Base-by-base conservation (phyloP, 2,888 invertebrate species). In the Nasonia oneida region DNA sequence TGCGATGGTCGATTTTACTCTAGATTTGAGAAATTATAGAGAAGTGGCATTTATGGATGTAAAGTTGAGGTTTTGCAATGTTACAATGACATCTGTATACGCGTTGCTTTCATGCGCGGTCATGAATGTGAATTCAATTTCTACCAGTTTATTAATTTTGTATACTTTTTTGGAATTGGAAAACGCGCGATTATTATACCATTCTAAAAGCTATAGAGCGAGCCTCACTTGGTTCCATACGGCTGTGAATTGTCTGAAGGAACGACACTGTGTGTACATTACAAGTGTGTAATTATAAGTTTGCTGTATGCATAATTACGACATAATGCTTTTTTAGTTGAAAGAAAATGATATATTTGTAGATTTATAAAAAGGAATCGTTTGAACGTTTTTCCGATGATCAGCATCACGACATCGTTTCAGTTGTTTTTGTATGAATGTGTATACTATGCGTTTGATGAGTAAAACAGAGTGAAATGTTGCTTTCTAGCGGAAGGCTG, bases 221-320 rank as follows among this genome's bases (percentile, higher is more conserved):
- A 88, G 90, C 90, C 90, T 87, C 81, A 86, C 88, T 87, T 87
- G 90, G 91, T 91, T 91, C 92, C 91, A 91, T 91, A 91, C 91
- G 93, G 93, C 93, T 93, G 93, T 93, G 93, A 93, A 92, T 91
- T 91, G 91, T 89, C 89, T 88, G 90, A 90, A 89, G 86, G 88
- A 91, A 90, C 89, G 86, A 88, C 90, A 90, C 87, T 92, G 91
- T 92, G 91, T 92, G 91, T 92, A 91, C 91, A 92, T 91, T 92
- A 90, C 90, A 89, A 88, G 87, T 86, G 74, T 85, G 76, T 88
- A 87, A 88, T 84, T 83, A 75, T 86, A 84, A 88, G 89, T 90
- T 89, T 88, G 61, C 79, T 80, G 53, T 74, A 47, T 50, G 29
- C 4, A 50, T 61, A 79, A 50, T 42, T 61, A 18, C 70, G 33